phyloP scores from a whole-genome alignment of 2,113 vertebrate genomes.

The Platysteira castanea region DNA sequence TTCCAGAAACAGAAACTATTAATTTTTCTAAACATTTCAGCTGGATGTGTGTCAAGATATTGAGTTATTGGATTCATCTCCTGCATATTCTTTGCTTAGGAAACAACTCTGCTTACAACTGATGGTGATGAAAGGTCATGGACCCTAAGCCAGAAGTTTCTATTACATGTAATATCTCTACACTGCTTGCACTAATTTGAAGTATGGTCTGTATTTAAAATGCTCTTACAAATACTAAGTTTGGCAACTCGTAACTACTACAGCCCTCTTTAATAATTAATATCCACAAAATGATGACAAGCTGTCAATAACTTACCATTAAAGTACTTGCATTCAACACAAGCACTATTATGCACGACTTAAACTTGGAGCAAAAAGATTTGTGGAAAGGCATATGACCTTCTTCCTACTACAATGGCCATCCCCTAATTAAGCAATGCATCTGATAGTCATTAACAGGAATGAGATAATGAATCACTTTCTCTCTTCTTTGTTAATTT shows the following conservation, averaged over 20 bases:
- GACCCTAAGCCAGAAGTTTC: not conserved
- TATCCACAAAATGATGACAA: slow-evolving; percentile 9
- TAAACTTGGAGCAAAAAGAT: slow-evolving; percentile 76
- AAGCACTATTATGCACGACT: slow-evolving; percentile 52
- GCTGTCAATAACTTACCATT: slow-evolving; percentile 48
- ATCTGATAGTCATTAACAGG: slow-evolving; percentile 97
- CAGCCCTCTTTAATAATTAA: slow-evolving; percentile 20
- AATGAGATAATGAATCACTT: slow-evolving; percentile 93
- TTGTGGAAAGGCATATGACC: slow-evolving; percentile 83
- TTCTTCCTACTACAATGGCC: slow-evolving; percentile 84
- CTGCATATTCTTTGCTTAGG: not conserved
- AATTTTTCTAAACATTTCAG: not conserved
- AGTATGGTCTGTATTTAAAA: not conserved
- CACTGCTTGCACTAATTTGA: not conserved
- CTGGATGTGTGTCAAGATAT: not conserved
- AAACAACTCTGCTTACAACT: not conserved
- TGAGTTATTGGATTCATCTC: not conserved
- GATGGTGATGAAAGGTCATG: not conserved
- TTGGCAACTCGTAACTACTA: not conserved
- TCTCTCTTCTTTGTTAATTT: slow-evolving; percentile 93
- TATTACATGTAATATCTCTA: not conserved
- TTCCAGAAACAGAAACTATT: not conserved
- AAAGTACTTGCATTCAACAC: slow-evolving; percentile 55
- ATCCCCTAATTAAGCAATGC: slow-evolving; percentile 91
- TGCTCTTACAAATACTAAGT: not conserved